Evolutionary conservation across 2,113 vertebrate species (phyloP).

Genomic region (Pan paniscus): DNA sequence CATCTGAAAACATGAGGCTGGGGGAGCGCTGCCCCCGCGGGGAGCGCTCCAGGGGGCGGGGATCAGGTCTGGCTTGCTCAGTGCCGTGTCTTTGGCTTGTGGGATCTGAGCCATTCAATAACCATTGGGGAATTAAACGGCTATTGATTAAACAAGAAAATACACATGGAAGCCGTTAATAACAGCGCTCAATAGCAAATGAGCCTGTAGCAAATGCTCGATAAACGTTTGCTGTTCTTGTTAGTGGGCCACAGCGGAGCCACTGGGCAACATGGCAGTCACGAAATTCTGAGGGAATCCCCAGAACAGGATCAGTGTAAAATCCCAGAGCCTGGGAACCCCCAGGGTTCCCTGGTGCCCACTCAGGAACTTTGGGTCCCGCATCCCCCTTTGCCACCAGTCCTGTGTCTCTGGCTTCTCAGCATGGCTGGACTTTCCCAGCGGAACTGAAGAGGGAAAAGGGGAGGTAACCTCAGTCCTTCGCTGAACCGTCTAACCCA

Average conservation of each 20-base stretch:
- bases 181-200: neutral
- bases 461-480: neutral
- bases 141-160: neutral
- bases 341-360: too few relatives aligned
- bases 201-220: neutral
- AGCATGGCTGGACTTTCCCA: neutral
- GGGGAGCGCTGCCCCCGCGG: accelerated
- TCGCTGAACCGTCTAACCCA: neutral
- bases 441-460: neutral
- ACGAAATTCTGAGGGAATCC: neutral
- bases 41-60: accelerated
- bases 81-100: neutral
- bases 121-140: neutral
- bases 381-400: neutral
- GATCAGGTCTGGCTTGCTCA: neutral
- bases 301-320: neutral
- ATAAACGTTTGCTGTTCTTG: neutral
- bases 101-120: neutral
- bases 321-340: neutral
- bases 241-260: neutral
- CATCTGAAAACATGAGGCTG: accelerated
- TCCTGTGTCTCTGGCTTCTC: neutral
- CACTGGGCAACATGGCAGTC: accelerated
- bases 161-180: neutral
- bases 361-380: neutral